Conservation (phyloP, 1,140 invertebrate genomes). For the Cotesia chilonis region DNA sequence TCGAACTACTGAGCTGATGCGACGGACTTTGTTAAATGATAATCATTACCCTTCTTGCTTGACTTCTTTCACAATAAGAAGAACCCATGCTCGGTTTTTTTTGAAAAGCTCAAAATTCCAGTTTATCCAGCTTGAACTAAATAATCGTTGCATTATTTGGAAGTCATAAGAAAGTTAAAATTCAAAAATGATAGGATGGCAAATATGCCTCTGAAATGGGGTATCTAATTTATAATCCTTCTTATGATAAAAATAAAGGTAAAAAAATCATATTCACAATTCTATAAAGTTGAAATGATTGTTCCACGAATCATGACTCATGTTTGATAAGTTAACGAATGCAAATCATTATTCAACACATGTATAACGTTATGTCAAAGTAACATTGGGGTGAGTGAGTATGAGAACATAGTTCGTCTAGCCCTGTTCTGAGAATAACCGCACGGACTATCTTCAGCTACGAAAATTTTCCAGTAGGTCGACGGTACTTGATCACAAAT, state of each 20-base stretch:
- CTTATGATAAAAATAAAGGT: not conserved
- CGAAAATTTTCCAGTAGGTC: constrained; percentile 1
- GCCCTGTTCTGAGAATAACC: constrained; percentile 38
- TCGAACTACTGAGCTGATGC: not conserved
- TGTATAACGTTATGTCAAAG: constrained; percentile 32
- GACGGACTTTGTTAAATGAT: not conserved
- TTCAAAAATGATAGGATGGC: too few relatives aligned
- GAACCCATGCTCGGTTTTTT: too few relatives aligned
- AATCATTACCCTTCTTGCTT: not conserved
- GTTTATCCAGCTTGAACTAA: too few relatives aligned
- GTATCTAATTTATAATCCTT: not conserved
- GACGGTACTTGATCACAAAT: constrained; percentile 31
- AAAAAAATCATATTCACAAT: not conserved
- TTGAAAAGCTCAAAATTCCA: too few relatives aligned
- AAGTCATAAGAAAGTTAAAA: too few relatives aligned
- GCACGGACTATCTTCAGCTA: constrained; percentile 31
- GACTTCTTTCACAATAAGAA: too few relatives aligned
- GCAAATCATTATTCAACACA: constrained; percentile 27
- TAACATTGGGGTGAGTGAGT: constrained; percentile 21
- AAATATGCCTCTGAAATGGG: not conserved
- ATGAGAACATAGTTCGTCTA: constrained; percentile 46
- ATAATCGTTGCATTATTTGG: too few relatives aligned
- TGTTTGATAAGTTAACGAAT: not conserved
- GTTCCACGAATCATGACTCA: not conserved
- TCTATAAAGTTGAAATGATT: constrained; percentile 1